Evolutionary conservation across 2,888 invertebrate species (phyloP).

Genomic region (Epirrhoe tristata): DNA sequence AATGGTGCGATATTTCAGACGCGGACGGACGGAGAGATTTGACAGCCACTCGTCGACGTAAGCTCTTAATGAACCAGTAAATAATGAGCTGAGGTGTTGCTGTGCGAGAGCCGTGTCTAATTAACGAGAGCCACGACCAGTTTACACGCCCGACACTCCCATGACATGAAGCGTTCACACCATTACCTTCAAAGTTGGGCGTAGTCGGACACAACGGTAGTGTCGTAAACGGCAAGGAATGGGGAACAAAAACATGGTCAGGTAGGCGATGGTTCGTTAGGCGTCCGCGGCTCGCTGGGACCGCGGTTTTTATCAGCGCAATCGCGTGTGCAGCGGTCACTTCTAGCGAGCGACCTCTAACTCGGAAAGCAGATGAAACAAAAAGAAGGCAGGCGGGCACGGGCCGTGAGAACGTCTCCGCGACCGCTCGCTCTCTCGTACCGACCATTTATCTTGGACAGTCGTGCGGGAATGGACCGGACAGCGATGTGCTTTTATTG

Average conservation of each 20-base stretch:
- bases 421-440: conserved; percentile 57
- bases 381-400: conserved; percentile 79
- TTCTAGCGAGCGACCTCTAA: conserved; percentile 81
- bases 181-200: conserved; percentile 55
- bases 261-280: conserved; percentile 70
- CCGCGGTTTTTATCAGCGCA: conserved; percentile 73
- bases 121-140: conserved; percentile 71
- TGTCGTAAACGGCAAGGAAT: conserved; percentile 54
- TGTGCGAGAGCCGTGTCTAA: conserved; percentile 76
- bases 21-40: conserved; percentile 69
- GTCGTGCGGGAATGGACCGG: conserved; percentile 83
- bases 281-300: conserved; percentile 57
- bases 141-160: conserved; percentile 57
- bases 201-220: conserved; percentile 56
- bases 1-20: conserved; percentile 80
- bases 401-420: conserved; percentile 84
- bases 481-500: conserved; percentile 82
- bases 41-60: conserved; percentile 78
- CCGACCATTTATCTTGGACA: conserved; percentile 83
- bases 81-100: conserved; percentile 82
- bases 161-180: conserved; percentile 58
- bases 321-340: conserved; percentile 79
- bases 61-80: conserved; percentile 84
- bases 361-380: conserved; percentile 79
- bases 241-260: conserved; percentile 58